Percentiles rank a stretch among this genome's conserved stretches.
phyloP scores from a whole-genome alignment of 2,888 invertebrate species.

The Falcaria lacertinaria region DNA sequence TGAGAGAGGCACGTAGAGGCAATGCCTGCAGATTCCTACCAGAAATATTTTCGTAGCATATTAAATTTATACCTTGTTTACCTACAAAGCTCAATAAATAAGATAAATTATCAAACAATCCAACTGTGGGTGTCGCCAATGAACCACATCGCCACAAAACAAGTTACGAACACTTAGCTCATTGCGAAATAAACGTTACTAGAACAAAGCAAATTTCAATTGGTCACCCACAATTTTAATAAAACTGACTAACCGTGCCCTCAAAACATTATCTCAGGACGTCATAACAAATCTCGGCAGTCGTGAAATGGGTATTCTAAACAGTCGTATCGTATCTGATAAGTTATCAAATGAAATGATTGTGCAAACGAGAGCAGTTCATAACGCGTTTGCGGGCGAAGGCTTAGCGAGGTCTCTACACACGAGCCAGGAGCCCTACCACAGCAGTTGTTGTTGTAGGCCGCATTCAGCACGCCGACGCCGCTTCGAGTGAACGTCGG shows the following conservation, averaged over 20 bases:
- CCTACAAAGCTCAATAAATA: slow-evolving; percentile 28
- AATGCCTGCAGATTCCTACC: too few relatives aligned
- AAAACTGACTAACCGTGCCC: slow-evolving; percentile 27
- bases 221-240: slow-evolving; percentile 14
- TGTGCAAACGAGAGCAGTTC: slow-evolving; percentile 73
- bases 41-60: too few relatives aligned
- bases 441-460: slow-evolving; percentile 53
- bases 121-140: slow-evolving; percentile 18
- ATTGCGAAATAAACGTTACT: slow-evolving; percentile 28
- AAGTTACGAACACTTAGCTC: slow-evolving; percentile 19
- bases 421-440: slow-evolving; percentile 44
- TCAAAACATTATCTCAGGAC: slow-evolving; percentile 37
- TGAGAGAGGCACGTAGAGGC: too few relatives aligned
- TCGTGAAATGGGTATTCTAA: slow-evolving; percentile 62
- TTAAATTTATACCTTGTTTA: slow-evolving; percentile 18
- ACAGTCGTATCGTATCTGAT: slow-evolving; percentile 49
- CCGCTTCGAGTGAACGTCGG: slow-evolving; percentile 72
- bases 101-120: slow-evolving; percentile 30
- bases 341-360: slow-evolving; percentile 69
- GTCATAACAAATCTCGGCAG: slow-evolving; percentile 67
- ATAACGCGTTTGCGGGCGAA: slow-evolving; percentile 36
- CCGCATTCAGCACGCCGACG: slow-evolving; percentile 64
- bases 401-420: slow-evolving; percentile 51
- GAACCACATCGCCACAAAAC: slow-evolving; percentile 24
- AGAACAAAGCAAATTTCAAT: slow-evolving; percentile 5